Evolutionary conservation across 1,140 invertebrate genomes (phyloP).

Genomic region (Lethocerus indicus): DNA sequence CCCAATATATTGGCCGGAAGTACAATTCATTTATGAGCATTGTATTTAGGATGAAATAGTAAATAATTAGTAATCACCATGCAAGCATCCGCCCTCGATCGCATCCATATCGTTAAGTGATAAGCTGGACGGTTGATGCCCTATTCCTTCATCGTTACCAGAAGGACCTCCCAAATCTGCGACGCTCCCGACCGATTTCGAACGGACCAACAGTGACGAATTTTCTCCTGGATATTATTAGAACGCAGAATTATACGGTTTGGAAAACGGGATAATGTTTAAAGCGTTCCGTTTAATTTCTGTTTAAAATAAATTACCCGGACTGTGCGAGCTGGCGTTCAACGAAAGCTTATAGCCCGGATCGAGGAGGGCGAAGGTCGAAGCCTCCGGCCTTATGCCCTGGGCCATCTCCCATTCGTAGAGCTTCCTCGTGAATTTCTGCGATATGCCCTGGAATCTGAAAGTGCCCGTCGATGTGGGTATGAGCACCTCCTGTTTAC

Average conservation of each 20-base stretch:
- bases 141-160: conserved; percentile 26
- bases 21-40: too few relatives aligned
- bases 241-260: too few relatives aligned
- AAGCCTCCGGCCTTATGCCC: conserved; percentile 61
- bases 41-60: too few relatives aligned
- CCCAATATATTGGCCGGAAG: too few relatives aligned
- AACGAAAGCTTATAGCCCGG: conserved; percentile 30
- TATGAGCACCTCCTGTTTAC: conserved; percentile 51
- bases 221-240: too few relatives aligned
- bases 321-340: too few relatives aligned
- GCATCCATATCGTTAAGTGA: conserved; percentile 57
- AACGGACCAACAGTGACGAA: too few relatives aligned
- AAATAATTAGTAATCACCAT: too few relatives aligned
- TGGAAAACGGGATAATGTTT: too few relatives aligned
- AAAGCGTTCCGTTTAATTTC: too few relatives aligned
- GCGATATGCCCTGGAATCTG: conserved; percentile 67
- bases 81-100: too few relatives aligned
- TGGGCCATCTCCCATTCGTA: conserved; percentile 80
- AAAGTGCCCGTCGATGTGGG: conserved; percentile 65
- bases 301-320: too few relatives aligned
- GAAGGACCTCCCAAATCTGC: conserved; percentile 26
- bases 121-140: conserved; percentile 46
- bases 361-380: conserved; percentile 57
- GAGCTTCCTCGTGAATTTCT: conserved; percentile 72
- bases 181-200: conserved; percentile 53